Evolutionary conservation across 2,888 invertebrate genomes (phyloP), one percentile per base, ranked within the genome.

Genomic region (Coelopa pilipes): DNA sequence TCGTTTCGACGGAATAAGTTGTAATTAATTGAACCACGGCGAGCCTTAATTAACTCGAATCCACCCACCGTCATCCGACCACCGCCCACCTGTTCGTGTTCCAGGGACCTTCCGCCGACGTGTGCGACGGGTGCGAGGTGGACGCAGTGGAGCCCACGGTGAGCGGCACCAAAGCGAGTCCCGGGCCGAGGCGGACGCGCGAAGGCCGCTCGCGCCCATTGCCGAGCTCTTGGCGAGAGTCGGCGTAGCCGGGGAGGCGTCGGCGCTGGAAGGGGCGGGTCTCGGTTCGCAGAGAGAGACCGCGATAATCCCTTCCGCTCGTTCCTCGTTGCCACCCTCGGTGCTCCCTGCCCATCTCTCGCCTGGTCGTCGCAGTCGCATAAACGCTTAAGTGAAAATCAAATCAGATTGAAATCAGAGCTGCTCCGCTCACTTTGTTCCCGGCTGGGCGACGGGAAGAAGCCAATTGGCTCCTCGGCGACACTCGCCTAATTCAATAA

Each of bases 1-100:
- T 63, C n/a, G 17, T 46, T 17, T 63, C 46, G 46, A 63, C 46
- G 17, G 46, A 63, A 46, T n/a, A 34, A 34, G 12, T 63, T 11
- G 17, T 63, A 63, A 63, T 63, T 63, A 63, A 63, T 63, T 63
- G 17, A 63, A 17, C 46, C 46, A n/a, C 12, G 46, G 34, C 46
- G 63, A 19, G 46, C 46, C 46, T 46, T 46, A 47, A 63, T 63
- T 63, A 63, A 63, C 46, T 63, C 45, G 11, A n/a, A 63, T 45
- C 63, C 2, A n/a, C 17, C 45, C 63, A 63, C 46, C 21, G 45
- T 46, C n/a, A 15, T n/a, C 12, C 45, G 46, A 46, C 45, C 24
- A 34, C 34, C 34, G 34, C 34, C 34, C 34, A 34, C 34, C 34
- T 34, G n/a, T n/a, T n/a, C n/a, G n/a, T n/a, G n/a, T n/a, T n/a